A percentile compares a stretch with the other conserved stretches of the same genome.
Conservation (phyloP, 2,113 vertebrate species). For the Boleophthalmus pectinirostris region DNA sequence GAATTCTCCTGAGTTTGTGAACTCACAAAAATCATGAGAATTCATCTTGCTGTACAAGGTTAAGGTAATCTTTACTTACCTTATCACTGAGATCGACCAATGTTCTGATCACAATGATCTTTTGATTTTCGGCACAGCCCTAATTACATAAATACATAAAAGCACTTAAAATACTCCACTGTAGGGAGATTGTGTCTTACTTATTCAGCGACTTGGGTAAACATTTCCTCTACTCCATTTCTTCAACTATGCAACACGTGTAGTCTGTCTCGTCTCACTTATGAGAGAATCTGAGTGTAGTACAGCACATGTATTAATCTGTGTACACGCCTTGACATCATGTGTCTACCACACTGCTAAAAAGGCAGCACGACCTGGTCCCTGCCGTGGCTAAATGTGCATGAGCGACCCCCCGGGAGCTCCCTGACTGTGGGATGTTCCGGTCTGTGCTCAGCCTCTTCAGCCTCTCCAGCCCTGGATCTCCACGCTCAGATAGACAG, state of each 20-base stretch:
- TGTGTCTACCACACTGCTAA: conserved; percentile 46
- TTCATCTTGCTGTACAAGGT: no score
- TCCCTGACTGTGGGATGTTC: conserved; percentile 54
- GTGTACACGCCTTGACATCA: conserved; percentile 11
- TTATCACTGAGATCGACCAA: no score
- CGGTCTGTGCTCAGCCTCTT: conserved; percentile 57
- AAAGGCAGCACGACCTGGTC: conserved; percentile 63
- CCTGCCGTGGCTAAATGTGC: conserved; percentile 61
- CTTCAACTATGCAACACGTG: no score
- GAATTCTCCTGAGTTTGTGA: no score
- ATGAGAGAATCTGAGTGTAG: not conserved
- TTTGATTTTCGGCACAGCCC: no score
- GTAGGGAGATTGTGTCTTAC: no score
- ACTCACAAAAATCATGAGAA: no score
- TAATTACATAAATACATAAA: no score
- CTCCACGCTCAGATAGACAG: conserved; percentile 39
- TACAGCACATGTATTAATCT: conserved; percentile 5
- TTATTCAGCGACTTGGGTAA: not conserved
- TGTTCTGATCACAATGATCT: no score
- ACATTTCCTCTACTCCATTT: not conserved
- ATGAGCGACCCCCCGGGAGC: conserved; percentile 59
- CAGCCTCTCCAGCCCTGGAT: conserved; percentile 29
- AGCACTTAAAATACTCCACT: no score
- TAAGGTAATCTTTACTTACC: no score
- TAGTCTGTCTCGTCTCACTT: conserved; percentile 29